These are phyloP conservation scores for Nothoprocta pentlandii DNA, from an alignment of 2,113 vertebrate species.

Conservation along the genomic window DNA sequence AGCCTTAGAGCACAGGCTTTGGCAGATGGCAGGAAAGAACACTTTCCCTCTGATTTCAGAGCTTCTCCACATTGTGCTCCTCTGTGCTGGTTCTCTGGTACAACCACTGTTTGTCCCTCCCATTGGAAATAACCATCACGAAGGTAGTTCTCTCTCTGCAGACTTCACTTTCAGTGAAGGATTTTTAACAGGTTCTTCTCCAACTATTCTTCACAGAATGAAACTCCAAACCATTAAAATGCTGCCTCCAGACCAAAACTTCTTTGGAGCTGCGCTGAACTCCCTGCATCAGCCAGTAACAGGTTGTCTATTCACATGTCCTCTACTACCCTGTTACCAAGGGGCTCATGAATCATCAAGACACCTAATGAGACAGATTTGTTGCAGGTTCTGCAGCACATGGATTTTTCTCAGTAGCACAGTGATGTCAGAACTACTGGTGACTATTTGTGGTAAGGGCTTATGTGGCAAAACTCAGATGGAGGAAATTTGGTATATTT, in stretches of 20 bases:
- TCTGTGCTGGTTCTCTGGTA: neutral
- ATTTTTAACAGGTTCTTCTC: neutral
- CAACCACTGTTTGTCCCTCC: neutral
- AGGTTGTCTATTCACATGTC: neutral
- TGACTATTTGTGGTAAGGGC: neutral
- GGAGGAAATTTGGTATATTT: neutral
- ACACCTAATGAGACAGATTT: rapidly evolving
- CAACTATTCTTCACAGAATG: neutral
- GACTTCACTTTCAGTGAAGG: neutral
- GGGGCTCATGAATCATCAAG: neutral
- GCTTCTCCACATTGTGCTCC: neutral
- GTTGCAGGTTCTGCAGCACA: neutral
- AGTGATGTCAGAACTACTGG: neutral
- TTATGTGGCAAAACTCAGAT: neutral
- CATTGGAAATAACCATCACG: neutral
- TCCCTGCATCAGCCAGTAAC: neutral
- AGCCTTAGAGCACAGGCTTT: neutral
- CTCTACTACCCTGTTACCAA: no score
- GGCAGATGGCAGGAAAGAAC: neutral
- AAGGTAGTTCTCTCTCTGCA: neutral
- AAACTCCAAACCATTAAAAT: neutral
- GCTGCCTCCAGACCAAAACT: neutral
- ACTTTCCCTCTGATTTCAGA: neutral
- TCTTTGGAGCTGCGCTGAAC: neutral
- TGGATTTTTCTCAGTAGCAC: neutral